Percentiles rank a stretch among this genome's conserved stretches.
phyloP scores from a whole-genome alignment of 64 coral and sea anemone species.

The Orbicella faveolata region DNA sequence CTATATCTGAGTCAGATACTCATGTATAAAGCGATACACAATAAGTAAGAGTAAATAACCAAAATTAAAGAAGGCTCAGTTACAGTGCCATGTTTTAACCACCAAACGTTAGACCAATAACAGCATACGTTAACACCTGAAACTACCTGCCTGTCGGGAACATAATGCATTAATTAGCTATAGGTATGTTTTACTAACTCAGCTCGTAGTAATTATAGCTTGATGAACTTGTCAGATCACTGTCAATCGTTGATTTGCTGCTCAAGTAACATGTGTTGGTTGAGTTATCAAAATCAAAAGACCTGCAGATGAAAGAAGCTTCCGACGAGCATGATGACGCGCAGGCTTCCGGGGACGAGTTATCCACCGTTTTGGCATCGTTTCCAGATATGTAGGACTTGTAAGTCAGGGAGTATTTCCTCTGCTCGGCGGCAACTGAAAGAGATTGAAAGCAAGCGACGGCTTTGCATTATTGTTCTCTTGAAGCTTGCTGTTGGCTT shows the following conservation, averaged over 20 bases:
- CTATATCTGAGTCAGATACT: no score
- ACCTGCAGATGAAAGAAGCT: constrained; percentile 67
- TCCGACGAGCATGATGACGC: constrained; percentile 40
- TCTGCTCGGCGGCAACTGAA: constrained; percentile 39
- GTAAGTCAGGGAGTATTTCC: constrained; percentile 33
- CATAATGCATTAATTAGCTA: neutral
- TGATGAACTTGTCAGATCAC: neutral
- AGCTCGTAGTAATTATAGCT: constrained; percentile 61
- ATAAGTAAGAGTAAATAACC: no score
- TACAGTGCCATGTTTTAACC: no score
- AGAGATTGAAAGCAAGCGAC: neutral
- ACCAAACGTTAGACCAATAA: no score
- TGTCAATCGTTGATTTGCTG: constrained; percentile 43
- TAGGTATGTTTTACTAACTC: constrained; percentile 53
- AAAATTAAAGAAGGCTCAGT: no score
- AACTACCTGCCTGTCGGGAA: no score
- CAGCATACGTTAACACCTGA: no score
- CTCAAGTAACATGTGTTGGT: constrained; percentile 61
- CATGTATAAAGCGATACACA: no score
- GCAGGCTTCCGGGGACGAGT: constrained; percentile 46
- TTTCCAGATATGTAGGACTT: constrained; percentile 60
- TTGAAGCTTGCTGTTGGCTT: no score
- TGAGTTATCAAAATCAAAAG: constrained; percentile 78
- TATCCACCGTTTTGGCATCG: constrained; percentile 15
- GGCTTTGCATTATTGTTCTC: neutral